Evolutionary conservation across 2,113 vertebrate genomes (phyloP).

Genomic region (Nycticryphes semicollaris): DNA sequence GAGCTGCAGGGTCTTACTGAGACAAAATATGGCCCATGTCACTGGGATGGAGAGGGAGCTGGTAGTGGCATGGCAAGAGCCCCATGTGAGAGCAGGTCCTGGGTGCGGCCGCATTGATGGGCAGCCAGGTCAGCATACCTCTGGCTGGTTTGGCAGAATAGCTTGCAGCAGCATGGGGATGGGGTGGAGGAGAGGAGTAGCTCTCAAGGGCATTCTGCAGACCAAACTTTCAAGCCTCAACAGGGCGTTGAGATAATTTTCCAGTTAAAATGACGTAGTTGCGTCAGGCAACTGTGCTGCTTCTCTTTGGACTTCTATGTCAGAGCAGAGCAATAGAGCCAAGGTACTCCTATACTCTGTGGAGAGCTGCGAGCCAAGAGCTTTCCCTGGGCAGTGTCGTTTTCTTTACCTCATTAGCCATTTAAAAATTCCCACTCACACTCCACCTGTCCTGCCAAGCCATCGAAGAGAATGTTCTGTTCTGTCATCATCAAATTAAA

Average conservation of each 20-base stretch:
- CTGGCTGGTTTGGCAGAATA: background rate
- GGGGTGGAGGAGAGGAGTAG: background rate
- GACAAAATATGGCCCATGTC: fast-evolving
- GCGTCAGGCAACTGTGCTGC: background rate
- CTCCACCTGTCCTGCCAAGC: background rate
- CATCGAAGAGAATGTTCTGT: background rate
- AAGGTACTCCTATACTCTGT: background rate
- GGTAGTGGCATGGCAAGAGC: background rate
- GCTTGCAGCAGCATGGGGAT: background rate
- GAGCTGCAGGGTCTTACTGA: background rate
- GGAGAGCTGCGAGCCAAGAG: background rate
- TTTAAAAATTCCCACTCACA: background rate
- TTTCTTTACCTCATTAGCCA: background rate
- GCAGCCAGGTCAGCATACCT: background rate
- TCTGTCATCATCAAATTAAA: background rate
- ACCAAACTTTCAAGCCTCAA: background rate
- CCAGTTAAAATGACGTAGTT: background rate
- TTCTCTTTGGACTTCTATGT: background rate
- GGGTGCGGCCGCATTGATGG: fast-evolving
- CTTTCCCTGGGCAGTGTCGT: background rate
- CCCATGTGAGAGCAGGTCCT: background rate
- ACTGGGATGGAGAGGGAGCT: background rate
- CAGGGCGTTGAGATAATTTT: background rate
- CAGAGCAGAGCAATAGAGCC: background rate
- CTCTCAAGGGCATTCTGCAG: background rate